phyloP scores from a whole-genome alignment of 2,113 vertebrate species.

The Nannospalax galili region DNA sequence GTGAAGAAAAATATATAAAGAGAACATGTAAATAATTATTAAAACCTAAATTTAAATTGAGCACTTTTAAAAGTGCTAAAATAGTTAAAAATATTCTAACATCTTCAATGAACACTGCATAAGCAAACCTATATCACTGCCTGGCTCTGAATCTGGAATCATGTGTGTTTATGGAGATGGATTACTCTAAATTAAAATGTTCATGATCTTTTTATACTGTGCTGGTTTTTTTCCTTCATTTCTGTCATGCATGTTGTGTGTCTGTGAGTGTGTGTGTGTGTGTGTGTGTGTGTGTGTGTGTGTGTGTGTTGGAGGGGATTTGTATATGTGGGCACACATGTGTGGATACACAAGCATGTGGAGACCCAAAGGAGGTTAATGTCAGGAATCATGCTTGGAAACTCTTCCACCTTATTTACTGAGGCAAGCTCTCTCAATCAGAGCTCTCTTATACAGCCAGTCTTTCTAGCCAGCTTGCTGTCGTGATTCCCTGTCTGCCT shows the following conservation, averaged over 20 bases:
- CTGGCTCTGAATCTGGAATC: too few relatives aligned
- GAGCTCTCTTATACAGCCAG: background rate
- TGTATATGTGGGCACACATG: too few relatives aligned
- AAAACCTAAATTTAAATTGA: background rate
- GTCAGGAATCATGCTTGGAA: background rate
- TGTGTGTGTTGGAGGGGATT: too few relatives aligned
- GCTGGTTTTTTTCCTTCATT: too few relatives aligned
- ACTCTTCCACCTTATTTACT: too few relatives aligned
- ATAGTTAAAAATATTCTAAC: background rate
- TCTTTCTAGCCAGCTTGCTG: background rate
- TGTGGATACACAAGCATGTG: too few relatives aligned
- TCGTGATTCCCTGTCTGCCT: background rate
- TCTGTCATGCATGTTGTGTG: too few relatives aligned
- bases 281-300: background rate
- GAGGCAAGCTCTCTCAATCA: background rate
- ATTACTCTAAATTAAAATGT: background rate
- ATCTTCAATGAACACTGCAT: background rate
- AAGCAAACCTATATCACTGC: rapidly evolving
- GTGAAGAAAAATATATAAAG: background rate
- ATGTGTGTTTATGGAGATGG: rapidly evolving
- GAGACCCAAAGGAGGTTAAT: background rate
- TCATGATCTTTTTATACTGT: background rate
- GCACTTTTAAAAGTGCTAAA: background rate
- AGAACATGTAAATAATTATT: background rate
- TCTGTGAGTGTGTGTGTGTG: background rate